These are phyloP conservation scores for Drosophila lutescens DNA, from an alignment of 2,888 invertebrate genomes.

Conservation along the genomic window DNA sequence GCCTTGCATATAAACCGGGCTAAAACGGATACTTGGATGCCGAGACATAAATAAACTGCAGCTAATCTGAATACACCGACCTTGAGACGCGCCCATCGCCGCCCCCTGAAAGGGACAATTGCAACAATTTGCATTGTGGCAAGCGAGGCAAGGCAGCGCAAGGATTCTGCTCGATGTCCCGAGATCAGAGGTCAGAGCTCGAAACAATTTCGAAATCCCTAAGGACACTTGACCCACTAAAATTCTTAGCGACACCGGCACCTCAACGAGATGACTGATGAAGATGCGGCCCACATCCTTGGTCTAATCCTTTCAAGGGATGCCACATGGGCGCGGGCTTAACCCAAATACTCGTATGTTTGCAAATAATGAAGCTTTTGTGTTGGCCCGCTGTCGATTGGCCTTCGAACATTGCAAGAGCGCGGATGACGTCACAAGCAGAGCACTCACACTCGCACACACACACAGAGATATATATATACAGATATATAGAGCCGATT, in stretches of 20 bases:
- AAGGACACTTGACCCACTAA: constrained; percentile 41
- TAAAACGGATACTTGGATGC: constrained; percentile 24
- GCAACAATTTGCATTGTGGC: constrained; percentile 55
- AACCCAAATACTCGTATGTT: constrained; percentile 63
- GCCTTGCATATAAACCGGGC: constrained; percentile 18
- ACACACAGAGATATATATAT: neutral
- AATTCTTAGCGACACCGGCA: constrained; percentile 6
- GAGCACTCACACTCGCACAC: constrained; percentile 19
- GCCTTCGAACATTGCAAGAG: constrained; percentile 57
- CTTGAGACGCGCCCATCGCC: constrained; percentile 34
- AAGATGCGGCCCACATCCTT: constrained; percentile 23
- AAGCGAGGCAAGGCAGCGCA: neutral
- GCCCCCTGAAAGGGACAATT: constrained; percentile 47
- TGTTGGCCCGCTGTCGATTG: constrained; percentile 45
- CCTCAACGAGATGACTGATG: constrained; percentile 19
- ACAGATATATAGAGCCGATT: constrained; percentile 9
- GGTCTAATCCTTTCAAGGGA: constrained; percentile 48
- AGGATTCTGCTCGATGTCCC: constrained; percentile 27
- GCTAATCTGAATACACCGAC: constrained; percentile 58
- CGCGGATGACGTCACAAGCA: constrained; percentile 61
- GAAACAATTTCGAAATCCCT: constrained; percentile 2
- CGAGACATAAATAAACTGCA: constrained; percentile 47
- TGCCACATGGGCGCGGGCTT: constrained; percentile 48
- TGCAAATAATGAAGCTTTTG: constrained; percentile 51
- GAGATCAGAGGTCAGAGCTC: constrained; percentile 23